Conservation (phyloP, 2,797 vertebrate species). For the Poecilia picta region DNA sequence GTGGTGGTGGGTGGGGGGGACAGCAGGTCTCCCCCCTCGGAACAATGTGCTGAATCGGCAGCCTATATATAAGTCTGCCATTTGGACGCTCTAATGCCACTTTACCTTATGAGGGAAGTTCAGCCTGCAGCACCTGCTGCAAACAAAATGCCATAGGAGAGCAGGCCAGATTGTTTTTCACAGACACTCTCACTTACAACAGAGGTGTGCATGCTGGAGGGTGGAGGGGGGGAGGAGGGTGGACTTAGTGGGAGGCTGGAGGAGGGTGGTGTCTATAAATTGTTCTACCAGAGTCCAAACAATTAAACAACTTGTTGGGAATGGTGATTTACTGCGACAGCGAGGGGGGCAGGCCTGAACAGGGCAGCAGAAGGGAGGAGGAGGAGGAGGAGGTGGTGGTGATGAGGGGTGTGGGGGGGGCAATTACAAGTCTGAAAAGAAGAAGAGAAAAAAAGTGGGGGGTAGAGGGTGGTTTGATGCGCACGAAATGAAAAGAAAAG, state of each 20-base stretch:
- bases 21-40: constrained; percentile 58
- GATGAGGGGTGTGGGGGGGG: neutral
- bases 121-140: constrained; percentile 93
- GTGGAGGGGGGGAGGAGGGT: neutral
- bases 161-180: constrained; percentile 93
- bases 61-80: constrained; percentile 99
- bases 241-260: neutral
- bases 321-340: constrained; percentile 45
- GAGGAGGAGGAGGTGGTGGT: neutral
- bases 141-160: constrained; percentile 95
- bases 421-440: neutral
- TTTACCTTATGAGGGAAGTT: constrained; percentile 99
- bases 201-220: constrained; percentile 49
- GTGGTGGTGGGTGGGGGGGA: neutral
- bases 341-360: constrained; percentile 6
- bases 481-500: constrained; percentile 13
- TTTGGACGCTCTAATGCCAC: constrained; percentile 95
- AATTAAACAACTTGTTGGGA: constrained; percentile 66
- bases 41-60: constrained; percentile 96
- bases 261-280: constrained; percentile 62
- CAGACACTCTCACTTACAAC: constrained; percentile 85
- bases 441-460: neutral
- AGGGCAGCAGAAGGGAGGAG: neutral
- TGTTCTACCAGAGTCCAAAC: constrained; percentile 53
- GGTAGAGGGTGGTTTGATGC: neutral